Evolutionary conservation across 2,113 vertebrate genomes (phyloP).

Genomic region (Nesoenas mayeri): DNA sequence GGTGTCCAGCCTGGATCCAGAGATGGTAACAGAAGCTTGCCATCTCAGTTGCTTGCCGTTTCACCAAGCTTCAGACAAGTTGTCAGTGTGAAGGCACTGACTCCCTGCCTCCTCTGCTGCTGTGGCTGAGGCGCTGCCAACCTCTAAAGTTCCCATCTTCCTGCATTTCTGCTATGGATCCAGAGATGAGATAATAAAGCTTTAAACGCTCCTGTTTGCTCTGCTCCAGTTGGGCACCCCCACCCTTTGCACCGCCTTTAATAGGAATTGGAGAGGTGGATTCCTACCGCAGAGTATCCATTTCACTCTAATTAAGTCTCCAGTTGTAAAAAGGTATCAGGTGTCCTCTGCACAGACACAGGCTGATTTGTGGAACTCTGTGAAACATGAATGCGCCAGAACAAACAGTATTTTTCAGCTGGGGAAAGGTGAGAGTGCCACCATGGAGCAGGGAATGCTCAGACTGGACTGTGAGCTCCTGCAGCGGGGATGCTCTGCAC

Average conservation of each 20-base stretch:
- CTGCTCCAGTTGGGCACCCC: background rate
- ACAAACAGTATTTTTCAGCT: background rate
- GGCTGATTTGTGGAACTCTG: background rate
- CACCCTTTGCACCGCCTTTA: background rate
- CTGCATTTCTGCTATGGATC: background rate
- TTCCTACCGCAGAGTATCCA: background rate
- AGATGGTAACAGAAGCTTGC: background rate
- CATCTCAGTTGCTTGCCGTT: background rate
- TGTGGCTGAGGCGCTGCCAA: background rate
- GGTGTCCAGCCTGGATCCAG: background rate
- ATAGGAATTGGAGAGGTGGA: background rate
- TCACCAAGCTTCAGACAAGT: background rate
- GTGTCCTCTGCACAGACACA: background rate
- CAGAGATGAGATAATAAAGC: background rate
- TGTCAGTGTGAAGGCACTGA: background rate
- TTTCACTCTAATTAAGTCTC: background rate
- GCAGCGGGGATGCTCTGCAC: fast-evolving
- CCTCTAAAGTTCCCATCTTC: background rate
- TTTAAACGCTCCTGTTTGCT: background rate
- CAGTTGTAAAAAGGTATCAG: background rate
- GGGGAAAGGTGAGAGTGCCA: fast-evolving
- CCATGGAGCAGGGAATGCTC: background rate
- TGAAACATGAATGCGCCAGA: background rate
- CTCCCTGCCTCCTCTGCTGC: background rate
- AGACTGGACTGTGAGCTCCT: background rate